These are phyloP conservation scores for Psilopsiagon aymara DNA, from an alignment of 2,113 vertebrate genomes.

Conservation along the genomic window DNA sequence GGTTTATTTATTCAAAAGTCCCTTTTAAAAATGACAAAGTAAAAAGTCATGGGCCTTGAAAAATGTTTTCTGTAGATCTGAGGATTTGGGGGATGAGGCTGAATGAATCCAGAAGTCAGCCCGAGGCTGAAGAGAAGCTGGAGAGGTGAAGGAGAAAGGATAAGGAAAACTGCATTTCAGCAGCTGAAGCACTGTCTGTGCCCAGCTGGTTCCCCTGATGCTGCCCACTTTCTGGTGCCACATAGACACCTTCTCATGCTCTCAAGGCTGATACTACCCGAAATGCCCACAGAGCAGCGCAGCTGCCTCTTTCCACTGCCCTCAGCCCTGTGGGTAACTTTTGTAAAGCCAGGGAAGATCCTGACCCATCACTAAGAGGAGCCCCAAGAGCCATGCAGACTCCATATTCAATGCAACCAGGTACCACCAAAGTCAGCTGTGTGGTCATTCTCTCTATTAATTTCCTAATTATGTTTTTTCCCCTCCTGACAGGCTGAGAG, in stretches of 20 bases:
- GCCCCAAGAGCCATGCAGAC: not conserved
- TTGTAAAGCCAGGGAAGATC: not conserved
- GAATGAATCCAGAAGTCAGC: not conserved
- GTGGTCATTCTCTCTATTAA: not conserved
- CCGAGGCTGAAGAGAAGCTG: not conserved
- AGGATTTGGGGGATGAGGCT: not conserved
- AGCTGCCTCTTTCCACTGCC: not conserved
- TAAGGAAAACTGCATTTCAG: not conserved
- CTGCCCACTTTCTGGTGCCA: rapidly evolving
- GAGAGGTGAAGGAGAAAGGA: not conserved
- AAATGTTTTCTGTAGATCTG: not conserved
- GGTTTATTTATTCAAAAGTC: not conserved
- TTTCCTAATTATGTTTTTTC: not conserved
- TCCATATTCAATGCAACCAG: not conserved
- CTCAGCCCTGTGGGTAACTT: not conserved
- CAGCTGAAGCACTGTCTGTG: not conserved
- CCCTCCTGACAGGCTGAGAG: not conserved
- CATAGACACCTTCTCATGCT: not conserved
- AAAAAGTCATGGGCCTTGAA: not conserved
- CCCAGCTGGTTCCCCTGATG: rapidly evolving
- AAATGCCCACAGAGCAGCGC: not conserved
- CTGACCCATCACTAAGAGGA: not conserved
- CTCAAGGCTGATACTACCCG: not conserved
- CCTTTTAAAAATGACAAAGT: not conserved
- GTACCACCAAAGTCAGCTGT: not conserved